A percentile compares a stretch with the other conserved stretches of the same genome.
Evolutionary conservation across 1,140 invertebrate species (phyloP).

Genomic region (Luehdorfia chinensis): DNA sequence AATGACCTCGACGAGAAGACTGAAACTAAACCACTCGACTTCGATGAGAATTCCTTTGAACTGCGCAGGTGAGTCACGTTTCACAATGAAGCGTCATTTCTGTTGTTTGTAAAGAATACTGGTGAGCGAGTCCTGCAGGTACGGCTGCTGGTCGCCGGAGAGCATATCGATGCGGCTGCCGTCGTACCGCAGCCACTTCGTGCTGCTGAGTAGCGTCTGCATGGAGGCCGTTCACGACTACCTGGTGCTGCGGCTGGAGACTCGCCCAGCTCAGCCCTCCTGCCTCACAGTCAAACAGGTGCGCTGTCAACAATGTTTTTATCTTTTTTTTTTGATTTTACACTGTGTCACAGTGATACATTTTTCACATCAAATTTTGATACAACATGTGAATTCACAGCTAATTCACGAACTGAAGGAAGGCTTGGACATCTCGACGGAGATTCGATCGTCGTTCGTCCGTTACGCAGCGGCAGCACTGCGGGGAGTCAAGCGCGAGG

Average conservation of each 20-base stretch:
- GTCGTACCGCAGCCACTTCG: conserved; percentile 88
- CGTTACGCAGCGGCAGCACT: conserved; percentile 83
- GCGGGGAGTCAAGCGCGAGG: conserved; percentile 72
- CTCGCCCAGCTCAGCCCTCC: conserved; percentile 89
- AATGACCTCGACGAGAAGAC: conserved; percentile 27
- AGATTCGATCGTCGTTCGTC: conserved; percentile 86
- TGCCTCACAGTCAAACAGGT: conserved; percentile 89
- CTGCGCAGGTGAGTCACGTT: conserved; percentile 34
- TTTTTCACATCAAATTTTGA: no score
- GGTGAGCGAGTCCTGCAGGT: conserved; percentile 54
- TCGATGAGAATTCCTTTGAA: conserved; percentile 27
- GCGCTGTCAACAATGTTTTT: neutral
- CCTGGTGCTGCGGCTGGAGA: conserved; percentile 88
- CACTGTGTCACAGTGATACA: no score
- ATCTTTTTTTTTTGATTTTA: no score
- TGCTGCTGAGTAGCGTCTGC: conserved; percentile 90
- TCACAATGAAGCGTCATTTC: neutral
- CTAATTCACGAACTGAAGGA: conserved; percentile 93
- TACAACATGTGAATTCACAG: no score
- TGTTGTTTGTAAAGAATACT: neutral
- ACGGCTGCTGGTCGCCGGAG: conserved; percentile 89
- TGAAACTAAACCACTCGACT: conserved; percentile 9
- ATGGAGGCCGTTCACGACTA: conserved; percentile 94
- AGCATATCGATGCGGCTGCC: conserved; percentile 86
- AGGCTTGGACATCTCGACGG: conserved; percentile 86